These are phyloP conservation scores for Pseudochirops cupreus DNA, from an alignment of 2,797 vertebrate genomes.

Conservation along the genomic window DNA sequence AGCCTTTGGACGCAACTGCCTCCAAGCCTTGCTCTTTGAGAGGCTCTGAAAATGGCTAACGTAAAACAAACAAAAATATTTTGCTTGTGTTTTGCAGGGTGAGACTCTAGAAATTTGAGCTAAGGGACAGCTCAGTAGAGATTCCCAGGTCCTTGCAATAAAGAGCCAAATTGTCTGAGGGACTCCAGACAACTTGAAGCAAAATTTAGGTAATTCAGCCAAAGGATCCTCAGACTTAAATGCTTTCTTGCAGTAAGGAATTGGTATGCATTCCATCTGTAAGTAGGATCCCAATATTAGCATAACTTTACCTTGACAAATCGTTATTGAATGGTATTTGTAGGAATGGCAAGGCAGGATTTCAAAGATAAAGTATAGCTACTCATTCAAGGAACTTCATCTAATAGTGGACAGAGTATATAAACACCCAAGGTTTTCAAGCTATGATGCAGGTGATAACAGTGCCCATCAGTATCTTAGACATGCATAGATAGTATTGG, in stretches of 20 bases:
- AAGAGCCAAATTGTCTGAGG: conserved; percentile 6
- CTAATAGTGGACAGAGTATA: background rate
- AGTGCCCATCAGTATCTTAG: background rate
- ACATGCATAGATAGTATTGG: background rate
- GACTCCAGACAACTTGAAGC: conserved; percentile 44
- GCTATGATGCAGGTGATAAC: background rate
- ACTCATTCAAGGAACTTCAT: background rate
- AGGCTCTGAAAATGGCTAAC: background rate
- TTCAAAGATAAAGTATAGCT: background rate
- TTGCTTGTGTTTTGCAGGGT: too few species aligned
- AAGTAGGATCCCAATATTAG: background rate
- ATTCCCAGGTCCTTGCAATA: background rate
- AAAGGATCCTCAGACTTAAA: conserved; percentile 35
- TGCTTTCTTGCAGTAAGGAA: conserved; percentile 41
- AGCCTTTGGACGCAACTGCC: background rate
- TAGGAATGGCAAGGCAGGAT: background rate
- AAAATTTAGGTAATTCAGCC: conserved; percentile 9
- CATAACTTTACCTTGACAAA: background rate
- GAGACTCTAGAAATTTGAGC: background rate
- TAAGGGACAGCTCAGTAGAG: background rate
- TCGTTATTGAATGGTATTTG: background rate
- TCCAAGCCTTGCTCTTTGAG: background rate
- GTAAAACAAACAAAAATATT: background rate
- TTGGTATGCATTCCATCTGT: background rate
- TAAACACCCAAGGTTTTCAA: background rate